These are phyloP conservation scores for Oligia strigilis DNA, from an alignment of 2,888 invertebrate species.

Conservation along the genomic window DNA sequence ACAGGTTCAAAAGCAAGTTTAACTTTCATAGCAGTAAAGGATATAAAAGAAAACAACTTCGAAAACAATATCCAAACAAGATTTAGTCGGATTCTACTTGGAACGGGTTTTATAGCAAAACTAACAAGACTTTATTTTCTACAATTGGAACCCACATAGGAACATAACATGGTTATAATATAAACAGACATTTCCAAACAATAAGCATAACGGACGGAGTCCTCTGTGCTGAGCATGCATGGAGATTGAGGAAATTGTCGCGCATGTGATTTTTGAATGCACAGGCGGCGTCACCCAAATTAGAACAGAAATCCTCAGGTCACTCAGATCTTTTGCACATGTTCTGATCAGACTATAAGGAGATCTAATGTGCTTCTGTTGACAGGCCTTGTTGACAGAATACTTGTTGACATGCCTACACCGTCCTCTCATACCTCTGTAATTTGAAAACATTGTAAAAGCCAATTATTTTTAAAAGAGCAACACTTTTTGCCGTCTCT, in stretches of 20 bases:
- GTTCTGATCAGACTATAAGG: background rate
- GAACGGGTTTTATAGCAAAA: background rate
- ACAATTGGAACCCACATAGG: background rate
- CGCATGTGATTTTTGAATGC: background rate
- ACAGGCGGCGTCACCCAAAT: background rate
- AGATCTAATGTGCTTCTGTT: background rate
- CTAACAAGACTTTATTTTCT: background rate
- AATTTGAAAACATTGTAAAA: background rate
- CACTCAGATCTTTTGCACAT: background rate
- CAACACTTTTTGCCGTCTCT: background rate
- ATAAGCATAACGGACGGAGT: background rate
- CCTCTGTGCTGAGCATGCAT: background rate
- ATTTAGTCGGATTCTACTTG: background rate
- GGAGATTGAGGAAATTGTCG: background rate
- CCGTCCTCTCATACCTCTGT: background rate
- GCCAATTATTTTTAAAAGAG: background rate
- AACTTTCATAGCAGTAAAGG: conserved; percentile 11
- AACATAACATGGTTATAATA: background rate
- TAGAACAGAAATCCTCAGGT: background rate
- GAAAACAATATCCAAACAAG: conserved; percentile 16
- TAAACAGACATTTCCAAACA: background rate
- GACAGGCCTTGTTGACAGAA: too few relatives aligned
- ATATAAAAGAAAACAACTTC: background rate
- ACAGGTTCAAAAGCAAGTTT: conserved; percentile 23
- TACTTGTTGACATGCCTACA: background rate